phyloP scores from a whole-genome alignment of 1,140 invertebrate genomes.

The Orius insidiosus region DNA sequence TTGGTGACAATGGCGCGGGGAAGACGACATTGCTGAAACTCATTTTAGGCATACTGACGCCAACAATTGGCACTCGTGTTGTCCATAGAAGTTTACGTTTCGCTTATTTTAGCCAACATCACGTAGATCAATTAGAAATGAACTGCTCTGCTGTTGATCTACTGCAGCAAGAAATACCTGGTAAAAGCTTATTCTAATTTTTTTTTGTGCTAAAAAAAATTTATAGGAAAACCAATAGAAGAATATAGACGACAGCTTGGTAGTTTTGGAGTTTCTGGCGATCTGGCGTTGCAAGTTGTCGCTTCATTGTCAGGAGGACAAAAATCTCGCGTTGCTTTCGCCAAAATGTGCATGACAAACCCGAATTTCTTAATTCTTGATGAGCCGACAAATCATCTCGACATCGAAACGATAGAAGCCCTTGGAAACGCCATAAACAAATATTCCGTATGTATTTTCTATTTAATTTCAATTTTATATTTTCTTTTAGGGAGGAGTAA shows the following conservation, averaged over 20 bases:
- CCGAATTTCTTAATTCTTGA: conserved; percentile 96
- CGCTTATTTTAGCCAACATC: conserved; percentile 98
- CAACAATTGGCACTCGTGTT: conserved; percentile 64
- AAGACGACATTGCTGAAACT: conserved; percentile 94
- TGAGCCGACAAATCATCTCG: conserved; percentile 93
- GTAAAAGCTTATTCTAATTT: conserved; percentile 33
- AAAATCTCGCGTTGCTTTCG: conserved; percentile 94
- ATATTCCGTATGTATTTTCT: conserved; percentile 54
- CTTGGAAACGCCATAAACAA: conserved; percentile 81
- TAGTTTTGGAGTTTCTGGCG: conserved; percentile 89
- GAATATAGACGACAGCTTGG: conserved; percentile 88
- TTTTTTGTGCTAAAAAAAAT: not conserved
- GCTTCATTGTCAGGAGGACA: conserved; percentile 89
- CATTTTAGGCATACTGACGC: conserved; percentile 74
- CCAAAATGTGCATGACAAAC: conserved; percentile 77
- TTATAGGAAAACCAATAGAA: conserved; percentile 70
- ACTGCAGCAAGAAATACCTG: conserved; percentile 68
- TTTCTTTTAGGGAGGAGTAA: conserved; percentile 88
- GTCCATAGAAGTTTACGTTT: conserved; percentile 85
- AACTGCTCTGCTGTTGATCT: conserved; percentile 79
- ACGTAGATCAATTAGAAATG: conserved; percentile 95
- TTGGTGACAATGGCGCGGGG: conserved; percentile 88
- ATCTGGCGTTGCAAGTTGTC: conserved; percentile 80
- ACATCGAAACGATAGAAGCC: conserved; percentile 97
- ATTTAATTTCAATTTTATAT: conserved; percentile 4